Base-by-base conservation (phyloP, 2,888 invertebrate genomes). In the Tipula lateralis region DNA sequence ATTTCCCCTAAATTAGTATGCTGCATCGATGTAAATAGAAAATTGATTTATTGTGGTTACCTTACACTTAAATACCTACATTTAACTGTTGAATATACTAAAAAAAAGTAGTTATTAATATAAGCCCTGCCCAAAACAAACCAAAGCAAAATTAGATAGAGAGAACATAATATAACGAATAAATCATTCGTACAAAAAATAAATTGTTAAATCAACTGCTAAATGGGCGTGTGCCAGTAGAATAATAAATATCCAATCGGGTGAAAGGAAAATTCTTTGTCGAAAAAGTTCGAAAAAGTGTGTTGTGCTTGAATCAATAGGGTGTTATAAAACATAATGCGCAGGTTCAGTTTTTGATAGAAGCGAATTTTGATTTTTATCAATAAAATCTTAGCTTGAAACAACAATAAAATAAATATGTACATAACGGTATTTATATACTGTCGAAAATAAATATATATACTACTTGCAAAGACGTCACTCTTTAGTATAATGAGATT, bases 61-160 rank as follows among this genome's bases (percentile, higher is more conserved):
- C n/a, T n/a, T n/a, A n/a, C n/a, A n/a, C n/a, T n/a, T n/a, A n/a
- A n/a, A n/a, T n/a, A n/a, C 3, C 32, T 32, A 32, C 7, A 32
- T 32, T 36, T 36, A 44, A n/a, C 44, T 44, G 9, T 19, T 66
- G 66, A 66, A 66, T 24, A 12, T 24, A 66, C 66, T n/a, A 66
- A 24, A 66, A 24, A 66, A 44, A 66, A 66, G 9, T 0, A 44
- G 16, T n/a, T 1, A 36, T 9, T 0, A 36, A 9, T 44, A 13
- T 66, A 66, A 66, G 66, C 24, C 66, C 66, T 66, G 66, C 66
- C 66, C 66, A 66, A 66, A 66, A 66, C 24, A 66, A 24, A 66
- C 6, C 5, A 16, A 16, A 44, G 5, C 5, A 44, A 44, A 44
- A 44, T 16, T 24, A 66, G 66, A 66, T 9, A 66, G n/a, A n/a